These are phyloP conservation scores for Schizopygopsis malacanthus DNA, from an alignment of 2,797 vertebrate genomes.

Conservation along the genomic window DNA sequence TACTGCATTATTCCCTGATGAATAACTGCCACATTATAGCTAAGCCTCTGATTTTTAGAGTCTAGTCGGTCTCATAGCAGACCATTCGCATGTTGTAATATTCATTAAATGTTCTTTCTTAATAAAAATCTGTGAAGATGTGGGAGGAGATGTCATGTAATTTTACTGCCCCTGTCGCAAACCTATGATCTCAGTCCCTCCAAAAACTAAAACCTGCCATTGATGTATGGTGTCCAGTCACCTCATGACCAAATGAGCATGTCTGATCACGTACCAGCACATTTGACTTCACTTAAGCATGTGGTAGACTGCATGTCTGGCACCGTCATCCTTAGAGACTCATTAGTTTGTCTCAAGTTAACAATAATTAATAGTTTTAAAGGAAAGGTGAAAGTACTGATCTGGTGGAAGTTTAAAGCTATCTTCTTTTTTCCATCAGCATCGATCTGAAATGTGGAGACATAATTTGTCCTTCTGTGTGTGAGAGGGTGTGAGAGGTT, in stretches of 20 bases:
- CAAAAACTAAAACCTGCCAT: not conserved
- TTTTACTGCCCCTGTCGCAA: slow-evolving; percentile 7
- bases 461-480: not conserved
- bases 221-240: slow-evolving; percentile 13
- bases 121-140: not conserved
- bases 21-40: slow-evolving; percentile 4
- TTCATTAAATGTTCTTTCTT: slow-evolving; percentile 10
- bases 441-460: slow-evolving; percentile 12
- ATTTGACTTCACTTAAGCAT: slow-evolving; percentile 14
- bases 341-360: slow-evolving; percentile 31
- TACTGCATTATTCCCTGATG: slow-evolving; percentile 5
- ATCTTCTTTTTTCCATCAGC: not conserved
- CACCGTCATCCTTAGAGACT: slow-evolving; percentile 10
- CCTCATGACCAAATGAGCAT: not conserved
- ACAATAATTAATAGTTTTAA: slow-evolving; percentile 32
- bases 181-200: slow-evolving; percentile 18
- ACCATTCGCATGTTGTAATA: not conserved
- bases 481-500: not conserved
- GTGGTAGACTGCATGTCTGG: slow-evolving; percentile 35
- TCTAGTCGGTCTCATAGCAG: not conserved
- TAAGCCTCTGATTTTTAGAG: not conserved
- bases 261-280: slow-evolving; percentile 8
- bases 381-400: not conserved
- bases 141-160: not conserved
- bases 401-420: slow-evolving; percentile 7